phyloP scores from a whole-genome alignment of 2,888 invertebrate genomes.

The Schrankia costaestrigalis region DNA sequence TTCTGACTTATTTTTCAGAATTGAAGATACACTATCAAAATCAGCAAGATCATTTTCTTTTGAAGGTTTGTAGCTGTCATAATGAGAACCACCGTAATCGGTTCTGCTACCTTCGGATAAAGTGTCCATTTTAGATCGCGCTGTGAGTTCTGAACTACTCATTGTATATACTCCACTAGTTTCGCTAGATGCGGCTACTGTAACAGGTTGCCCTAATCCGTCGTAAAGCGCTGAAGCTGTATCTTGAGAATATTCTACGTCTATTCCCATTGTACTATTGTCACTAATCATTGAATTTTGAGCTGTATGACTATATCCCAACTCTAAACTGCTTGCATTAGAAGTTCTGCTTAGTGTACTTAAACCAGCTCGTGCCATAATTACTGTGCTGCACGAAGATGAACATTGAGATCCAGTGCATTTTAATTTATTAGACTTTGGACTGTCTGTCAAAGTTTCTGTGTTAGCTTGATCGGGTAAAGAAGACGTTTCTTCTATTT shows the following conservation, averaged over 20 bases:
- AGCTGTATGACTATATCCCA: constrained; percentile 92
- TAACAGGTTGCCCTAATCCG: constrained; percentile 74
- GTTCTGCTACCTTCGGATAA: constrained; percentile 66
- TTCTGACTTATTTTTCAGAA: constrained; percentile 75
- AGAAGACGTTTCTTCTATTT: constrained; percentile 58
- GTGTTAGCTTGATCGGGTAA: constrained; percentile 64
- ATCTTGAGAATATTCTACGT: constrained; percentile 81
- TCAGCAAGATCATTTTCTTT: constrained; percentile 75
- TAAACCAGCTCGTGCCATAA: constrained; percentile 81
- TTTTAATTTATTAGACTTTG: constrained; percentile 79
- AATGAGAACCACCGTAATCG: constrained; percentile 77
- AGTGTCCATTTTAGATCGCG: constrained; percentile 81
- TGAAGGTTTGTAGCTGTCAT: constrained; percentile 79
- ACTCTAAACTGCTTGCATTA: constrained; percentile 89
- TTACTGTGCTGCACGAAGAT: constrained; percentile 93
- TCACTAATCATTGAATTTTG: constrained; percentile 91
- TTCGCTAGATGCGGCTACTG: constrained; percentile 87
- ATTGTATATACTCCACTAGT: constrained; percentile 93
- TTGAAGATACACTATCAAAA: constrained; percentile 75
- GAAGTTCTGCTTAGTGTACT: constrained; percentile 83
- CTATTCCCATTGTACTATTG: constrained; percentile 83
- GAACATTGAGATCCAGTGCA: constrained; percentile 91
- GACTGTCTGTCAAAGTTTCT: constrained; percentile 79
- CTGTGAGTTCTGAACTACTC: constrained; percentile 84
- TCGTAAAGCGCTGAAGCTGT: constrained; percentile 82